Base-by-base conservation (phyloP, 1,140 invertebrate species). In the Anastrepha ludens region DNA sequence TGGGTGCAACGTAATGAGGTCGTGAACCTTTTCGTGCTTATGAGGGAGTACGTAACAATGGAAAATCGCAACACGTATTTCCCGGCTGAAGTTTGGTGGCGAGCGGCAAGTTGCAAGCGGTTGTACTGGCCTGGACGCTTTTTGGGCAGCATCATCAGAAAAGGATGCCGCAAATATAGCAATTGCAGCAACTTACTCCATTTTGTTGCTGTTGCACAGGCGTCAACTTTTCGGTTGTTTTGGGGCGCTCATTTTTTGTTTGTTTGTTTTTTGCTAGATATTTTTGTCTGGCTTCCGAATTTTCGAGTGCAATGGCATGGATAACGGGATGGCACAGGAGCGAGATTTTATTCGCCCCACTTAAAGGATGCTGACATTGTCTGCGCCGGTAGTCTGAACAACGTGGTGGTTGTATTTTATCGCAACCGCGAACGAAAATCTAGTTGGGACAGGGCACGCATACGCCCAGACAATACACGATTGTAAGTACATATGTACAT, bases 1-100 rank as follows among this genome's bases (percentile, higher is more conserved):
- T 88, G 87, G 78, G 65, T 50, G 62, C 58, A 78, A 60, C 41
- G 67, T 88, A 88, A 88, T 88, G 87, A 88, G 87, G 87, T 88
- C 87, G 85, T 88, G 85, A 86, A 88, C 87, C 87, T 88, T 41
- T 88, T 85, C 55, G 44, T 50, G 50, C 70, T 65, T 85, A 62
- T 85, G 60, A 81, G 87, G 87, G 74, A 58, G 74, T 41, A 81
- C 20, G 15, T 58, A 65, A 86, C 60, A 86, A 86, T 58, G 58
- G 58, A 58, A 58, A 85, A 17, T 62, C n/a, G 60, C 8, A 62
- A 17, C 15, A 62, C 60, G 15, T 62, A 62, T 62, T 9, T 62
- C 1, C 29, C 29, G 29, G 29, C 29, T 29, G 29, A 29, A 29
- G 29, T 29, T 81, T 81, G 9, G n/a, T 2, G 50, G 74, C 47